Conservation (phyloP, 2,888 invertebrate genomes). For the Cerceris rybyensis region DNA sequence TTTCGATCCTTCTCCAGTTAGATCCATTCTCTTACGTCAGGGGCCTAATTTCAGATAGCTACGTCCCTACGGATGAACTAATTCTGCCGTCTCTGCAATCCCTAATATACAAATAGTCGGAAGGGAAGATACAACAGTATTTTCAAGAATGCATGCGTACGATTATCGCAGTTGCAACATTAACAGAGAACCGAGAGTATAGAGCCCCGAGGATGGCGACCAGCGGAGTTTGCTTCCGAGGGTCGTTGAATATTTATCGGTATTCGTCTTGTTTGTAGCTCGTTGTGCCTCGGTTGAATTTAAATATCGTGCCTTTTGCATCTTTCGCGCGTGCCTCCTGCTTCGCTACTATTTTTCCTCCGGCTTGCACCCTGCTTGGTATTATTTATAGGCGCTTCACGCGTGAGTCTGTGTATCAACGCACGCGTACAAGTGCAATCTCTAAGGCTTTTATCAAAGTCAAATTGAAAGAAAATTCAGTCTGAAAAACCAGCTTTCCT, state of each 20-base stretch:
- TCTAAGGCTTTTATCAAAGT: slow-evolving; percentile 30
- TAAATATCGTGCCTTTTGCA: slow-evolving; percentile 63
- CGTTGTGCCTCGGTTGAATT: slow-evolving; percentile 62
- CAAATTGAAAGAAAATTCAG: slow-evolving; percentile 34
- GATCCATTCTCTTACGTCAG: no score
- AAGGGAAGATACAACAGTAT: background rate
- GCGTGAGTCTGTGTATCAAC: no score
- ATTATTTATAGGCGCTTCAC: slow-evolving; percentile 60
- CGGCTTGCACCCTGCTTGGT: slow-evolving; percentile 8
- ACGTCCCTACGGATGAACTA: no score
- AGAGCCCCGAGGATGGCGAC: slow-evolving; percentile 44
- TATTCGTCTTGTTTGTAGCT: slow-evolving; percentile 64
- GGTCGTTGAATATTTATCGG: slow-evolving; percentile 69
- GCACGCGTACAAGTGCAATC: slow-evolving; percentile 13
- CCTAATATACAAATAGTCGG: background rate
- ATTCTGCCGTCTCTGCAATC: no score
- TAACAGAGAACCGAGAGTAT: slow-evolving; percentile 3
- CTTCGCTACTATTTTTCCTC: slow-evolving; percentile 48
- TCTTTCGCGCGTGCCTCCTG: slow-evolving; percentile 42
- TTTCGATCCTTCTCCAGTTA: no score
- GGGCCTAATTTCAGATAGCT: no score
- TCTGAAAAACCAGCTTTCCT: no score
- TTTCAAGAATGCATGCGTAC: slow-evolving; percentile 13
- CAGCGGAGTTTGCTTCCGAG: slow-evolving; percentile 51
- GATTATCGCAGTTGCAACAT: slow-evolving; percentile 41